Base-by-base conservation (phyloP, 2,888 invertebrate genomes). In the Ischnus inquisitorius region DNA sequence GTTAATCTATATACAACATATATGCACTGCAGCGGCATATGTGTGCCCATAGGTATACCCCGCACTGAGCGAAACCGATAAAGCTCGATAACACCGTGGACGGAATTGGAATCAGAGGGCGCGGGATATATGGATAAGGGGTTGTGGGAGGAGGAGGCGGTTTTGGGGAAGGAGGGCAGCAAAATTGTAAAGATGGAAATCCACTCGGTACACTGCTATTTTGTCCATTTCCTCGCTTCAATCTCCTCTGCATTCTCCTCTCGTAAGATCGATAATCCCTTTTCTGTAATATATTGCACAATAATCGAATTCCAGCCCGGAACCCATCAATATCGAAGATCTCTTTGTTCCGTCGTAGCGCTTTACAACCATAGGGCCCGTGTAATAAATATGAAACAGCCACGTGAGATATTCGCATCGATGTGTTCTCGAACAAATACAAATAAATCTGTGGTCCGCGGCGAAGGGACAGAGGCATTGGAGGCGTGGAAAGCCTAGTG, bases 121-220 rank as follows among this genome's bases (percentile, higher is more conserved):
- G 46, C 34, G 51, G 65, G 72, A 80, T 83, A 62, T 83, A 78
- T 79, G 62, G 68, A 75, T 75, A 79, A 79, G 46, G 68, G 28
- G 34, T 34, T 34, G 34, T 4, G 28, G 12, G 5, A 12, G 57
- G 28, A 5, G 69, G 8, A 8, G 46, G 46, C 3, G 46, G 51
- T 34, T 34, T 34, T 34, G 51, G 6, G 12, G 46, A 1, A 8
- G 19, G 25, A 8, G 0, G 4, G n/a, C 22, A 46, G 16, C 34
- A 43, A 79, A 83, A 75, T 83, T 79, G 75, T 69, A 75, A 79
- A 83, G 79, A 78, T 79, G 79, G 64, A 64, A 79, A 75, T 79
- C 39, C 39, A 64, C 34, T 62, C 28, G 72, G 54, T 68, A 72
- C 28, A 60, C 67, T 43, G 25, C 60, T 16, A 57, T 54, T 14